Evolutionary conservation across 1,140 invertebrate genomes (phyloP).

Genomic region (Caerostris darwini): DNA sequence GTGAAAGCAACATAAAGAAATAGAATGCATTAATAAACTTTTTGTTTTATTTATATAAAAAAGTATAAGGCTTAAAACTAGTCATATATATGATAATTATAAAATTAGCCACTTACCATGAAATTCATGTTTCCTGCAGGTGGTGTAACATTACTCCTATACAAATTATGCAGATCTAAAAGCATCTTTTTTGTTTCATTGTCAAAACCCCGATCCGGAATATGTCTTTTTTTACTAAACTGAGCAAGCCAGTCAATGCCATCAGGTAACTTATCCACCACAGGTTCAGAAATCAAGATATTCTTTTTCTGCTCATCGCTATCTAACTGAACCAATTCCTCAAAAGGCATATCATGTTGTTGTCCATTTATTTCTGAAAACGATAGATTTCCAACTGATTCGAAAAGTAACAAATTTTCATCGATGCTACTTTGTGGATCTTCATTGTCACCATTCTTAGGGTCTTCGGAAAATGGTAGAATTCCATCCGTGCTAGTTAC

Average conservation of each 20-base stretch:
- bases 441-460: background rate
- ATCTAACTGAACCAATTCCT: background rate
- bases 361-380: background rate
- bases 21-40: no score
- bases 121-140: slow-evolving; percentile 32
- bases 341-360: background rate
- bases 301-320: background rate
- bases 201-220: background rate
- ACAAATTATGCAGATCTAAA: slow-evolving; percentile 47
- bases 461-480: background rate
- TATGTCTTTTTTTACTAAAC: slow-evolving; percentile 5
- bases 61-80: no score
- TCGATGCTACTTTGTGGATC: background rate
- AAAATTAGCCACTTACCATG: background rate
- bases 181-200: background rate
- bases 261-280: background rate
- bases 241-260: background rate
- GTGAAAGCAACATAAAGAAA: no score
- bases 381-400: background rate
- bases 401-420: background rate
- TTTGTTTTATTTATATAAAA: no score
- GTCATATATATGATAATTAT: no score
- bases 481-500: background rate
- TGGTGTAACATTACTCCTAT: slow-evolving; percentile 41
- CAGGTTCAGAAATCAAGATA: background rate